phyloP scores from a whole-genome alignment of 2,797 vertebrate species.

The Monodelphis domestica region DNA sequence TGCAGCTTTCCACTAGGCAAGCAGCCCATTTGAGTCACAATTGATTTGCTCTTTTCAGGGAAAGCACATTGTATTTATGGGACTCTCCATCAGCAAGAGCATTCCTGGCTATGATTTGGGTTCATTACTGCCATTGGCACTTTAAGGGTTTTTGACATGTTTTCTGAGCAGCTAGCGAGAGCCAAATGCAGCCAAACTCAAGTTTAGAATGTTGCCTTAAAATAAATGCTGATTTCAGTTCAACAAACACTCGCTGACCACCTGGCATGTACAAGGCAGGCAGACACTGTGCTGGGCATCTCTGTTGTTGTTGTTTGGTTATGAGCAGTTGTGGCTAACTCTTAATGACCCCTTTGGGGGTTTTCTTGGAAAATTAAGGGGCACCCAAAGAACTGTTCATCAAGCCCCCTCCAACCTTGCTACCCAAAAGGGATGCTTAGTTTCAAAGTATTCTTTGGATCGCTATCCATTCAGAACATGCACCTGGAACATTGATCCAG shows the following conservation, averaged over 20 bases:
- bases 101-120: neutral
- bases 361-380: no score
- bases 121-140: conserved; percentile 21
- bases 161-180: neutral
- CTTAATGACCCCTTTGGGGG: no score
- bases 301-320: no score
- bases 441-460: neutral
- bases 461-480: neutral
- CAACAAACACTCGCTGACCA: neutral
- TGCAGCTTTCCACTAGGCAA: neutral
- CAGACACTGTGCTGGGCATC: neutral
- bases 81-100: neutral
- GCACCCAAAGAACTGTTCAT: neutral
- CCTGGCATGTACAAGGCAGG: neutral
- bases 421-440: neutral
- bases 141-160: conserved; percentile 12
- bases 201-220: conserved; percentile 32
- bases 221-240: conserved; percentile 30
- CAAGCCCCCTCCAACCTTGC: neutral
- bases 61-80: neutral
- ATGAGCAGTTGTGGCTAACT: no score
- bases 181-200: conserved; percentile 33
- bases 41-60: conserved; percentile 8
- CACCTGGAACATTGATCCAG: neutral
- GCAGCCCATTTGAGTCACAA: neutral